Evolutionary conservation across 2,888 invertebrate genomes (phyloP).

Genomic region (Habroteleia sp.): DNA sequence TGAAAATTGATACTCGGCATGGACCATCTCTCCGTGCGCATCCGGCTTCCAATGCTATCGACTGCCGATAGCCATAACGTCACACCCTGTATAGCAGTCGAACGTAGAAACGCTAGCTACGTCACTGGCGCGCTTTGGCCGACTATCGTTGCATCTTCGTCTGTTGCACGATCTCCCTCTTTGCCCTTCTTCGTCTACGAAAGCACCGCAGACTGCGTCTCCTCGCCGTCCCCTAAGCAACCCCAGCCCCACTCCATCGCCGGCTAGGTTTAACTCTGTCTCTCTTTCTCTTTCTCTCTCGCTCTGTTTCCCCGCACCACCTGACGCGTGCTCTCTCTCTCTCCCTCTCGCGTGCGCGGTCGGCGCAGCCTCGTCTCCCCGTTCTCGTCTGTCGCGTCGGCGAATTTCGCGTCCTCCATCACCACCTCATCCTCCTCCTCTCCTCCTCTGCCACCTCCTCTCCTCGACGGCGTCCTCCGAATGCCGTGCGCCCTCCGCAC

Average conservation of each 20-base stretch:
- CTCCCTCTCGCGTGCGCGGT: constrained; percentile 42
- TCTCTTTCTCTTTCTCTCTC: constrained; percentile 20
- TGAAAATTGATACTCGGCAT: constrained; percentile 44
- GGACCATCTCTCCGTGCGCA: not conserved
- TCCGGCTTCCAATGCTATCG: constrained; percentile 29
- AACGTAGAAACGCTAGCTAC: constrained; percentile 49
- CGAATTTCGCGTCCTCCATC: constrained; percentile 77
- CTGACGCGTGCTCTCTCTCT: constrained; percentile 17
- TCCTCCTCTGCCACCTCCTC: constrained; percentile 67
- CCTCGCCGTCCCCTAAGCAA: constrained; percentile 56
- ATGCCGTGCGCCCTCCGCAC: constrained; percentile 76
- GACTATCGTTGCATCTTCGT: constrained; percentile 49
- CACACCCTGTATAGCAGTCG: constrained; percentile 56
- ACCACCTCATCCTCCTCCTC: constrained; percentile 62
- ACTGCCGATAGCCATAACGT: constrained; percentile 58
- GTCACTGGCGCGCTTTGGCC: constrained; percentile 64
- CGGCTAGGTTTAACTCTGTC: constrained; percentile 51
- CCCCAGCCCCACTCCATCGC: constrained; percentile 56
- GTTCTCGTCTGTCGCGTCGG: constrained; percentile 76
- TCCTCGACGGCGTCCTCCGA: constrained; percentile 73
- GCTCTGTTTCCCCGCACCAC: constrained; percentile 12
- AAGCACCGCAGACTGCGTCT: constrained; percentile 72
- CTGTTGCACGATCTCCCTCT: constrained; percentile 13
- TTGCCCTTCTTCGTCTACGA: constrained; percentile 45
- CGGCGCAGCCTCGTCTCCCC: constrained; percentile 59